phyloP scores from a whole-genome alignment of 2,113 vertebrate species.

The Pholis gunnellus region DNA sequence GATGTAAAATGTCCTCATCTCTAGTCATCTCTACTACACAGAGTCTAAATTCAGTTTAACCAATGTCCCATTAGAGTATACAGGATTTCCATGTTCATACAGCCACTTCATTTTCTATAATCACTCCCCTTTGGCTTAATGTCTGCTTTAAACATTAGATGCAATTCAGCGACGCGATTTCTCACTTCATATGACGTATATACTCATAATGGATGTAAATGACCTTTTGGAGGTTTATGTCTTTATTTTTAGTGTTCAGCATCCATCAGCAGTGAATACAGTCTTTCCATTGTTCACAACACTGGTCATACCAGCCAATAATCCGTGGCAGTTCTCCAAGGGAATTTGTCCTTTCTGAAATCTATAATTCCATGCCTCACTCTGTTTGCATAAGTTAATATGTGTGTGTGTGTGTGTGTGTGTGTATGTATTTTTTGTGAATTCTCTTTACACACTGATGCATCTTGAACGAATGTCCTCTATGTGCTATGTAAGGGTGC shows the following conservation, averaged over 20 bases:
- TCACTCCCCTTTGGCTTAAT: neutral
- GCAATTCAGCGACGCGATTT: neutral
- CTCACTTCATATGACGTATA: constrained; percentile 5
- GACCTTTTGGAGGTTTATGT: constrained; percentile 38
- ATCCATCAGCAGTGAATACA: constrained; percentile 29
- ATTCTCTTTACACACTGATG: constrained; percentile 1
- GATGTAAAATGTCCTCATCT: neutral
- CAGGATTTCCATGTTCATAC: neutral
- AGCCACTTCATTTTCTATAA: constrained; percentile 1
- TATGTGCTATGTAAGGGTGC: neutral
- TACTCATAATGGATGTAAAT: constrained; percentile 5
- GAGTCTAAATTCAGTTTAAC: constrained; percentile 13
- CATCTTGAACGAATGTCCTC: constrained; percentile 4
- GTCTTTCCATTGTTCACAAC: constrained; percentile 38
- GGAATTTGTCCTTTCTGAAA: constrained; percentile 59
- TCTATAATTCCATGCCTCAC: constrained; percentile 55
- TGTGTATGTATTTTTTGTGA: neutral
- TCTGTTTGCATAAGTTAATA: constrained; percentile 33
- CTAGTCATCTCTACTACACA: neutral
- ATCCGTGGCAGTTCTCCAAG: constrained; percentile 59
- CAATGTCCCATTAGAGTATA: neutral
- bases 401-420: constrained; percentile 3
- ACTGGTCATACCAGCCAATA: constrained; percentile 42
- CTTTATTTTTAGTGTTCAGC: constrained; percentile 33
- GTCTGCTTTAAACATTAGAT: neutral